Evolutionary conservation across 35 echinoderm and acorn worm genomes (phyloP).

Genomic region (Amphiura filiformis): DNA sequence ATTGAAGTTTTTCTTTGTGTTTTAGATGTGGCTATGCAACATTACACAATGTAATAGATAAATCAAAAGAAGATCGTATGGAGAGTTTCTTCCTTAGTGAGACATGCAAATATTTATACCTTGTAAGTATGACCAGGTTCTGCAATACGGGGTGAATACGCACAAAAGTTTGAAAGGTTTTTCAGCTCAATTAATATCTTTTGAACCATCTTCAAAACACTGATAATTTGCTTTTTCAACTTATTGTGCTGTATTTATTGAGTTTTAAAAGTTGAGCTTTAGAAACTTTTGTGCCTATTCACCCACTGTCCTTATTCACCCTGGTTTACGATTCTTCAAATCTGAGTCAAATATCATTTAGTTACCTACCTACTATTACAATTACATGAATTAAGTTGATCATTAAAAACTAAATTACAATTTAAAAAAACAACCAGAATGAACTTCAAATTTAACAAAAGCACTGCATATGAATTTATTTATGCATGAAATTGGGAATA

Average conservation of each 20-base stretch:
- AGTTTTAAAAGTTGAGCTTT: neutral
- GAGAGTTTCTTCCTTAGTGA: conserved; percentile 99
- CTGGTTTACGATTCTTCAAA: too few relatives aligned
- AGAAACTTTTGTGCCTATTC: neutral
- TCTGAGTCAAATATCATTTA: too few relatives aligned
- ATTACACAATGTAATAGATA: conserved; percentile 88
- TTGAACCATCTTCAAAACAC: neutral
- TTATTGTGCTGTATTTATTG: neutral
- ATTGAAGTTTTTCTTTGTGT: too few relatives aligned
- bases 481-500: too few relatives aligned
- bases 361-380: too few relatives aligned
- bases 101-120: conserved; percentile 97
- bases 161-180: neutral
- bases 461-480: too few relatives aligned
- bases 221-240: neutral
- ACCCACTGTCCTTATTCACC: too few relatives aligned
- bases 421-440: too few relatives aligned
- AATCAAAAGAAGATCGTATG: conserved; percentile 97
- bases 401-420: too few relatives aligned
- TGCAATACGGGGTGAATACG: neutral
- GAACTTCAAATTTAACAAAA: too few relatives aligned
- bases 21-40: conserved; percentile 99
- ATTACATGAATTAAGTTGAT: too few relatives aligned
- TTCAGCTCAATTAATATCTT: neutral
- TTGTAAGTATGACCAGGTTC: conserved; percentile 46